Evolutionary conservation across 2,113 vertebrate genomes (phyloP).

Genomic region (Rhadina sibilatrix): DNA sequence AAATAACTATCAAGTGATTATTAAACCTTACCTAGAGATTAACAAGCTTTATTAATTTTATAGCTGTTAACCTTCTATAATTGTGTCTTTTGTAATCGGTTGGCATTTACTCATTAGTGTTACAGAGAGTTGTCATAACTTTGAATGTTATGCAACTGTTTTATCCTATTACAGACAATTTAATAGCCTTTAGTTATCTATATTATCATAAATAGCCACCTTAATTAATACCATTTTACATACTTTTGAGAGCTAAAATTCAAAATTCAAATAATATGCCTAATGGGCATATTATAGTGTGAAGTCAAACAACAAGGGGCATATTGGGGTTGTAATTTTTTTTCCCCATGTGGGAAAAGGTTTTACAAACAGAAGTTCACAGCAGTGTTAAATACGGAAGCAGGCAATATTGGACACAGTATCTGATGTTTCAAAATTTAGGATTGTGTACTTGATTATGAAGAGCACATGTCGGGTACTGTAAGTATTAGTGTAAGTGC

Average conservation of each 20-base stretch:
- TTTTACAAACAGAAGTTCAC: background rate
- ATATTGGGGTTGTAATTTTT: background rate
- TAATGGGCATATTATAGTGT: background rate
- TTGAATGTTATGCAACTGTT: background rate
- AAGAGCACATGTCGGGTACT: background rate
- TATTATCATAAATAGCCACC: constrained; percentile 37
- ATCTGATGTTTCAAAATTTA: background rate
- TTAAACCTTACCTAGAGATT: constrained; percentile 47
- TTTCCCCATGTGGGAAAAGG: background rate
- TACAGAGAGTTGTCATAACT: background rate
- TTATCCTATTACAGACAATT: constrained; percentile 31
- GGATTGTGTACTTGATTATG: background rate
- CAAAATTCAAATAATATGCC: background rate
- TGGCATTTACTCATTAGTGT: constrained; percentile 45
- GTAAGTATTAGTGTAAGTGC: background rate
- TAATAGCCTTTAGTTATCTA: constrained; percentile 60
- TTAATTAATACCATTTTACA: constrained; percentile 35
- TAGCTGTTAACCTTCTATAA: constrained; percentile 10
- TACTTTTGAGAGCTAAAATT: background rate
- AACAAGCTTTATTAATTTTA: constrained; percentile 34
- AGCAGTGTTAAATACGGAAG: background rate
- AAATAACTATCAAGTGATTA: constrained; percentile 53
- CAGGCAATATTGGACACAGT: rapidly evolving
- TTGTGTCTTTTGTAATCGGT: constrained; percentile 20
- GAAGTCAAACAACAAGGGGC: background rate